Conservation (phyloP, 2,113 vertebrate genomes). For the Pyrgilauda ruficollis region DNA sequence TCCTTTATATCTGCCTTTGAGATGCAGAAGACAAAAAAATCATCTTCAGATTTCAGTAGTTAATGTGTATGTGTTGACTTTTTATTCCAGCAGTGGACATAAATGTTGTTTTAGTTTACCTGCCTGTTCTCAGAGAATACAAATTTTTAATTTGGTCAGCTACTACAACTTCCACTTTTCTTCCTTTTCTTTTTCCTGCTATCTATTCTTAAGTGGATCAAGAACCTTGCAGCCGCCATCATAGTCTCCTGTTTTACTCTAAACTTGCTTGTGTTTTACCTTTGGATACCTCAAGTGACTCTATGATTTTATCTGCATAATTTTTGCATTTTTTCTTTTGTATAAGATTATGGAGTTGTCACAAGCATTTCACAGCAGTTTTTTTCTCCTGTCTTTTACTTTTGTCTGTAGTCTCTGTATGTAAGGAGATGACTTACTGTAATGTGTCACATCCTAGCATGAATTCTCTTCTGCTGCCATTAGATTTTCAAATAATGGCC, state of each 20-base stretch:
- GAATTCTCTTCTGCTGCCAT: not conserved
- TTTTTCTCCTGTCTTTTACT: not conserved
- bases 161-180: not conserved
- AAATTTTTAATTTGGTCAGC: not conserved
- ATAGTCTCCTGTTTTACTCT: not conserved
- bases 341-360: not conserved
- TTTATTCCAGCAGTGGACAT: not conserved
- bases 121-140: not conserved
- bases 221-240: not conserved
- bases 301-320: not conserved
- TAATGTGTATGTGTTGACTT: not conserved
- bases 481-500: not conserved
- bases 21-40: not conserved
- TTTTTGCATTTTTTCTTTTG: not conserved
- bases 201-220: not conserved
- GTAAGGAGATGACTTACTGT: not conserved
- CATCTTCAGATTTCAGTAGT: not conserved
- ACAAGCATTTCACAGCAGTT: not conserved
- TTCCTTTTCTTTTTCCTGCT: not conserved
- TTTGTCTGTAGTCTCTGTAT: not conserved
- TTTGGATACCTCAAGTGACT: not conserved
- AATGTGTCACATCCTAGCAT: not conserved
- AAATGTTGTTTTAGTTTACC: not conserved
- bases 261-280: not conserved
- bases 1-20: not conserved